These are phyloP conservation scores for Nysson spinosus DNA, from an alignment of 2,888 invertebrate genomes.

Conservation along the genomic window DNA sequence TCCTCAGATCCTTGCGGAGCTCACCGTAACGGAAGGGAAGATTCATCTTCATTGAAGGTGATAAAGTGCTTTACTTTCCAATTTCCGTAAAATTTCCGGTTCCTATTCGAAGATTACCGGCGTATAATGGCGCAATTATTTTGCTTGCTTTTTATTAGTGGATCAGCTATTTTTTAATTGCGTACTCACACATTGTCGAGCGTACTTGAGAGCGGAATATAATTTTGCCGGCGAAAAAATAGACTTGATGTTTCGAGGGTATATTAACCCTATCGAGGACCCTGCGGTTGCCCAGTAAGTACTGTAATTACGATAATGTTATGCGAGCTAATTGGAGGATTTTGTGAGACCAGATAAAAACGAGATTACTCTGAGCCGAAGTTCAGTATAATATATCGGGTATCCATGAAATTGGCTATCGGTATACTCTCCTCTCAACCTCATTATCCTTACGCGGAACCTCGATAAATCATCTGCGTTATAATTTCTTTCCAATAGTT, in stretches of 20 bases:
- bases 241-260: constrained; percentile 58
- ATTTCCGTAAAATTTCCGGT: constrained; percentile 3
- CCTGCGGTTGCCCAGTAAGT: constrained; percentile 52
- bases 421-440: constrained; percentile 44
- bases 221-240: constrained; percentile 43
- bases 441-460: constrained; percentile 51
- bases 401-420: constrained; percentile 68
- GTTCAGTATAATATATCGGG: constrained; percentile 54
- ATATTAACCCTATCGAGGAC: constrained; percentile 65
- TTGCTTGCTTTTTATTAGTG: background rate
- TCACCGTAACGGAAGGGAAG: too few species aligned
- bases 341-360: constrained; percentile 69
- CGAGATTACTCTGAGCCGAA: constrained; percentile 66
- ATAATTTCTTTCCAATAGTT: too few species aligned
- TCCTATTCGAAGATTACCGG: background rate
- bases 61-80: constrained; percentile 22
- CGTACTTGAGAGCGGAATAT: constrained; percentile 13
- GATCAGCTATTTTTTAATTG: constrained; percentile 34
- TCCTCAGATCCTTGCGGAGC: too few species aligned
- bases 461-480: constrained; percentile 49
- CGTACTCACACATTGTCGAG: background rate
- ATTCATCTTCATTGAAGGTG: constrained; percentile 1
- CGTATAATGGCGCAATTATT: constrained; percentile 10
- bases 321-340: constrained; percentile 73
- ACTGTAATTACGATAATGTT: constrained; percentile 73